Base-by-base conservation (phyloP, 2,113 vertebrate genomes). In the Rhegmatorhina hoffmannsi region DNA sequence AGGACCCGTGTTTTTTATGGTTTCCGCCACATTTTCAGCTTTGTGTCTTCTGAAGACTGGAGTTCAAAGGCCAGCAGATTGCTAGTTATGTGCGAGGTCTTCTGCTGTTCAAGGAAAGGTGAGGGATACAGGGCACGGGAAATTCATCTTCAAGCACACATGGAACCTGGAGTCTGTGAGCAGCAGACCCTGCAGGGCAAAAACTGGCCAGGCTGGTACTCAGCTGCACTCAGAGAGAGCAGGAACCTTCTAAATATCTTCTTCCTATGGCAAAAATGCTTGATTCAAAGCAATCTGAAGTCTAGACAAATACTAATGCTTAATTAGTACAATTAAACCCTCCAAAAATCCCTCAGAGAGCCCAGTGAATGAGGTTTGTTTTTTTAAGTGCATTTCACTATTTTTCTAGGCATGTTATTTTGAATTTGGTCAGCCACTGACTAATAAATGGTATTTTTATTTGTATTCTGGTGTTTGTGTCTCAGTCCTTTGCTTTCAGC, bases 131-230 rank as follows among this genome's bases (percentile, higher is more conserved):
- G 94, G 94, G 82, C 74, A 92, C 9, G 3, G 92, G 93, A 96
- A 97, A 97, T 96, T 68, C 43, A 88, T 93, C 93, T 95, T 90
- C 90, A 94, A 58, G 95, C 59, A 92, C 56, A 76, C 34, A 64
- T 70, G 69, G 36, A 75, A 92, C 46, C 63, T 52, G 59, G 44
- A 84, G 25, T 80, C 68, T 55, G 7, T 23, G 90, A 69, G 20
- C 14, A 46, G 46, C 40, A 74, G 76, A 73, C 49, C 53, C 28
- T 20, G 43, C 73, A 79, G 11, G 49, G 91, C 86, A 96, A 76
- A 85, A 78, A 7, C 49, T 4, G 3, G 56, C 58, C 62, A 38
- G 52, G 62, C 46, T 70, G 93, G 50, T 82, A 49, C 36, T 69
- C 20, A 24, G 91, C 33, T 58, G 38, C 43, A 58, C 29, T 79